Conservation (phyloP, 2,113 vertebrate species). For the Crotophaga sulcirostris region DNA sequence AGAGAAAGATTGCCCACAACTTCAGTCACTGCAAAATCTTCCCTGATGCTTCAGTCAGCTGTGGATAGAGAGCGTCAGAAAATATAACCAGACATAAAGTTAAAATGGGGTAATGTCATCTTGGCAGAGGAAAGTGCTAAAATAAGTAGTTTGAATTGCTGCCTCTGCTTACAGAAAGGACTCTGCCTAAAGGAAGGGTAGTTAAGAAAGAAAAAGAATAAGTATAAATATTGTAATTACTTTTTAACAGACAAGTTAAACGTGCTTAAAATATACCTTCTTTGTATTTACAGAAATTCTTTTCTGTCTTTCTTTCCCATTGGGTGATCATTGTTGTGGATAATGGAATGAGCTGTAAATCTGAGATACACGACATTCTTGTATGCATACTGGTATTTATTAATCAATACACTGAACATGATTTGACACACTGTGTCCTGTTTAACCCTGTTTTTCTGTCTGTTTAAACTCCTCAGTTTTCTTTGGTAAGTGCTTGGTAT, state of each 20-base stretch:
- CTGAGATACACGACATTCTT: conserved; percentile 61
- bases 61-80: conserved; percentile 33
- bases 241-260: conserved; percentile 65
- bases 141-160: conserved; percentile 31
- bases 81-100: conserved; percentile 46
- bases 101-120: conserved; percentile 50
- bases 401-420: conserved; percentile 70
- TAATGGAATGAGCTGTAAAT: conserved; percentile 57
- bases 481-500: conserved; percentile 80
- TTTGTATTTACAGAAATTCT: conserved; percentile 73
- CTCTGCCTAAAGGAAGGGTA: conserved; percentile 58
- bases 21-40: conserved; percentile 36
- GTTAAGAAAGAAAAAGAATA: conserved; percentile 34
- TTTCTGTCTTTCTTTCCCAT: conserved; percentile 57
- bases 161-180: neutral
- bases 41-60: conserved; percentile 53
- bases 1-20: neutral
- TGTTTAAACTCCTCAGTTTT: conserved; percentile 73
- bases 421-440: conserved; percentile 71
- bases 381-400: conserved; percentile 75
- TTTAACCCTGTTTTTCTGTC: conserved; percentile 73
- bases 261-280: conserved; percentile 69
- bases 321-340: conserved; percentile 58
- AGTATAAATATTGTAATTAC: conserved; percentile 65
- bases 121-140: conserved; percentile 41